Conservation (phyloP, 2,888 invertebrate genomes). For the Ennomos quercinarius region DNA sequence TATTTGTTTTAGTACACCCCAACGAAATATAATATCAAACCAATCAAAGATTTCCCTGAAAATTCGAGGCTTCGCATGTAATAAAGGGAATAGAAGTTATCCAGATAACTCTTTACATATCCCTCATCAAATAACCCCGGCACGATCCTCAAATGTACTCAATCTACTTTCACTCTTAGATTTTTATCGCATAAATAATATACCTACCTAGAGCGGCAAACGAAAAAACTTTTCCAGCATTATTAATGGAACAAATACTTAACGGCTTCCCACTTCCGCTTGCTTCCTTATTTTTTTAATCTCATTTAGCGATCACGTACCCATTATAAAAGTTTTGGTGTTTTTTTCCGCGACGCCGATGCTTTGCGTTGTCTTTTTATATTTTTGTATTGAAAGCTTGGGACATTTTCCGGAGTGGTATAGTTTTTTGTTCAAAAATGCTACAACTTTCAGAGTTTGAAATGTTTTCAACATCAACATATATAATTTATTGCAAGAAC, state of each 20-base stretch:
- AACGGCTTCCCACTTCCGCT: slow-evolving; percentile 35
- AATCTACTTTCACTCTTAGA: slow-evolving; percentile 7
- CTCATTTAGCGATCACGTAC: slow-evolving; percentile 46
- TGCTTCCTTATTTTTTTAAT: slow-evolving; percentile 50
- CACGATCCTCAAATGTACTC: slow-evolving; percentile 4
- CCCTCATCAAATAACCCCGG: slow-evolving; percentile 11
- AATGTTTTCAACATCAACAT: slow-evolving; percentile 27
- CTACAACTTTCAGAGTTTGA: slow-evolving; percentile 8
- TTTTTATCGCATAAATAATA: slow-evolving; percentile 26
- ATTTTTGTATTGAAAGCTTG: not conserved
- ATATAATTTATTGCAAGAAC: slow-evolving; percentile 28
- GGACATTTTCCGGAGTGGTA: too few species aligned
- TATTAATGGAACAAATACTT: slow-evolving; percentile 43
- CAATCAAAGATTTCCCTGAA: too few species aligned
- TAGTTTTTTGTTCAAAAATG: too few species aligned
- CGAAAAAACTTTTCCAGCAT: slow-evolving; percentile 28
- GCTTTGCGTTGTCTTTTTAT: slow-evolving; percentile 17
- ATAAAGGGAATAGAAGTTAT: too few species aligned
- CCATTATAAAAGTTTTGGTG: slow-evolving; percentile 13
- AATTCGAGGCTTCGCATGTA: too few species aligned
- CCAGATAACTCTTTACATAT: slow-evolving; percentile 3
- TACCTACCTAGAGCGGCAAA: slow-evolving; percentile 22
- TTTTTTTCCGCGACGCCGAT: slow-evolving; percentile 10
- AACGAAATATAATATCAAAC: too few species aligned
- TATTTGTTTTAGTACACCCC: too few species aligned